phyloP scores from a whole-genome alignment of 2,113 vertebrate genomes.

The Neomonachus schauinslandi region DNA sequence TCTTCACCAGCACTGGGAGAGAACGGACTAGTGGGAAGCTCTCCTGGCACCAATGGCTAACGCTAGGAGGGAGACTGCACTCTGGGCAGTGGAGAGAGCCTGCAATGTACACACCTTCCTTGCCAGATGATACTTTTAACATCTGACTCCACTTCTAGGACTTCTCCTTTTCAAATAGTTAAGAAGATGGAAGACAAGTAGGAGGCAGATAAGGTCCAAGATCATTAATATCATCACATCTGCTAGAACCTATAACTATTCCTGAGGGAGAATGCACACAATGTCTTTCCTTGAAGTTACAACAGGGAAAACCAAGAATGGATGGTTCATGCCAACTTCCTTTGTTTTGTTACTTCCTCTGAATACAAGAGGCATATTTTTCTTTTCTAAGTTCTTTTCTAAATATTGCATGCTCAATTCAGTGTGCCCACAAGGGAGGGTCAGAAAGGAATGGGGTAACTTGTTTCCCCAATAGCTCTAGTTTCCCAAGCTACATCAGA shows the following conservation, averaged over 20 bases:
- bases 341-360: neutral
- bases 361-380: constrained; percentile 29
- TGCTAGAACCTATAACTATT: neutral
- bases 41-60: neutral
- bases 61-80: neutral
- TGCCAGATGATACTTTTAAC: neutral
- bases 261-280: neutral
- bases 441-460: neutral
- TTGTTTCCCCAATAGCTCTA: neutral
- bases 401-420: neutral
- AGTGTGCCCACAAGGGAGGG: neutral
- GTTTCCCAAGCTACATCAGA: constrained; percentile 26
- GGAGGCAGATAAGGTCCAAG: neutral
- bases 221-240: neutral
- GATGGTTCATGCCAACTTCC: constrained; percentile 4
- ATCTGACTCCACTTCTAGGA: neutral
- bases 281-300: neutral
- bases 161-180: neutral
- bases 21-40: neutral
- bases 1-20: neutral
- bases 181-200: neutral
- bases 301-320: neutral
- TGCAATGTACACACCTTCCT: neutral
- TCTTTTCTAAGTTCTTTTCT: neutral
- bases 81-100: neutral